Conservation (phyloP, 2,888 invertebrate species). For the Rhagonycha lutea region DNA sequence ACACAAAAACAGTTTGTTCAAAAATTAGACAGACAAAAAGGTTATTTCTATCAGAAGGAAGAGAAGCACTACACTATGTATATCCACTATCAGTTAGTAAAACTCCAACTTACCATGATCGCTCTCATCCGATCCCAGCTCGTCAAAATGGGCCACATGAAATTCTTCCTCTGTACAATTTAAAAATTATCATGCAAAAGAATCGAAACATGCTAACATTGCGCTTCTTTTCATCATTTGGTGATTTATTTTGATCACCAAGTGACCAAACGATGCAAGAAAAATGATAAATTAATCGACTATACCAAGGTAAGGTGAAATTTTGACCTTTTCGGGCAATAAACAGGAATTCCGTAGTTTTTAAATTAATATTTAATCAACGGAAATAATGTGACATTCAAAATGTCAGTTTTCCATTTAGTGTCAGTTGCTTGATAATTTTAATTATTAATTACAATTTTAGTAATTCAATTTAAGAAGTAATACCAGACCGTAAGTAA, state of each 20-base stretch:
- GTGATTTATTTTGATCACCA: background rate
- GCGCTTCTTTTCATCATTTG: background rate
- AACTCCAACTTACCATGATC: conserved; percentile 41
- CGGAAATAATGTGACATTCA: too few relatives aligned
- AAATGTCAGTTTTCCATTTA: too few relatives aligned
- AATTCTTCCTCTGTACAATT: conserved; percentile 31
- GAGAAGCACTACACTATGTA: background rate
- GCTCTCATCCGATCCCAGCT: conserved; percentile 38
- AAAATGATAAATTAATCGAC: background rate
- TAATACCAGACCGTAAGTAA: too few relatives aligned
- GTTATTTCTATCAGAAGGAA: background rate
- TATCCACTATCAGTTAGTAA: background rate
- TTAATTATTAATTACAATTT: too few relatives aligned
- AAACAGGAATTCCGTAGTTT: too few relatives aligned
- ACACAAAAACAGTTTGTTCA: background rate
- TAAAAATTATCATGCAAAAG: background rate
- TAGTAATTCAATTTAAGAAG: too few relatives aligned
- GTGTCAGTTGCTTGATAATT: too few relatives aligned
- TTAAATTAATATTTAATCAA: too few relatives aligned
- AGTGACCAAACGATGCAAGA: background rate
- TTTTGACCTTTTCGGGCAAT: too few relatives aligned
- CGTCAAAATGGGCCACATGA: conserved; percentile 40
- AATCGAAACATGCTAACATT: background rate
- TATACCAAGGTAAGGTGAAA: background rate
- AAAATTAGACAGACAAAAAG: background rate